A percentile compares a stretch with the other conserved stretches of the same genome.
Conservation (phyloP, 1,140 invertebrate species). For the Vanessa tameamea region DNA sequence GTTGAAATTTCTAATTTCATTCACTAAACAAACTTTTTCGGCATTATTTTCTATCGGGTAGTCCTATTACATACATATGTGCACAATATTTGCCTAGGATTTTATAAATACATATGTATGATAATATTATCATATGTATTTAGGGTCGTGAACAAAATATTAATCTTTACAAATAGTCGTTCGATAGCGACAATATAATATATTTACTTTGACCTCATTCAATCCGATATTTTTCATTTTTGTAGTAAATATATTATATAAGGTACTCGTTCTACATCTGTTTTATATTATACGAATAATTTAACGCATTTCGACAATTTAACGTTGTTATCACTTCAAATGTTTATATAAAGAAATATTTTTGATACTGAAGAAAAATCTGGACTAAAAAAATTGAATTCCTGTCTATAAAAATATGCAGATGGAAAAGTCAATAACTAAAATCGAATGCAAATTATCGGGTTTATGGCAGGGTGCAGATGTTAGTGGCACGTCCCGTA, state of each 20-base stretch:
- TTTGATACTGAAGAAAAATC: neutral
- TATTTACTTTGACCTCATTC: no score
- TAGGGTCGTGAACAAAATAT: neutral
- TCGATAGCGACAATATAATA: neutral
- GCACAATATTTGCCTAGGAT: neutral
- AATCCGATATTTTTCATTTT: no score
- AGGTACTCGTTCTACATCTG: no score
- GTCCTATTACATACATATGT: neutral
- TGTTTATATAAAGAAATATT: no score
- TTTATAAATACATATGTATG: neutral
- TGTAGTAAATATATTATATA: no score
- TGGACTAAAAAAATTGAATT: neutral
- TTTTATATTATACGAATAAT: no score
- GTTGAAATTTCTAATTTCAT: constrained; percentile 72
- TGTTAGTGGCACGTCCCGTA: constrained; percentile 71
- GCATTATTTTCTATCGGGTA: constrained; percentile 31
- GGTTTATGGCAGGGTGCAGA: constrained; percentile 59
- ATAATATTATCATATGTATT: neutral
- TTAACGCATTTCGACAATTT: no score
- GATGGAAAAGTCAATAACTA: constrained; percentile 26
- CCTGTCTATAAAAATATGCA: constrained; percentile 10
- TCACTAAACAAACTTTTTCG: constrained; percentile 43
- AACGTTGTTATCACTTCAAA: no score
- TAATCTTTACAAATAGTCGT: neutral
- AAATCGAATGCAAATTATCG: constrained; percentile 55